Conservation (phyloP, 2,113 vertebrate genomes). For the Thamnaconus septentrionalis region DNA sequence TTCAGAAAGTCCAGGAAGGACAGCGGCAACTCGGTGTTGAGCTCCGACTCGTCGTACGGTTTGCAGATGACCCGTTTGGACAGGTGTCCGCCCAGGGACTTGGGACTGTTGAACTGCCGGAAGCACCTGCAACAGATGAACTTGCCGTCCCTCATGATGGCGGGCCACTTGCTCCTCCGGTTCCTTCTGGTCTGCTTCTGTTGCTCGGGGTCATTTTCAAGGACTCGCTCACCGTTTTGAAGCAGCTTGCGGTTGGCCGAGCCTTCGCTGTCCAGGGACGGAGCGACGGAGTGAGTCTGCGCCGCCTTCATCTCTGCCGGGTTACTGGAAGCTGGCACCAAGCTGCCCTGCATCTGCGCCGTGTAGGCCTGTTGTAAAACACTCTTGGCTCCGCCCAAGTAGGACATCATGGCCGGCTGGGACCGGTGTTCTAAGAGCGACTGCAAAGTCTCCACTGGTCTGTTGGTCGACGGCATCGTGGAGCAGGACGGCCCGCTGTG, state of each 20-base stretch:
- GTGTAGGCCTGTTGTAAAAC: slow-evolving; percentile 77
- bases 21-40: slow-evolving; percentile 81
- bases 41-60: slow-evolving; percentile 84
- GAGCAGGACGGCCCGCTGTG: slow-evolving; percentile 69
- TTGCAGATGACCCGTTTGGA: slow-evolving; percentile 91
- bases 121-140: slow-evolving; percentile 93
- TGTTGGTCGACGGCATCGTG: slow-evolving; percentile 72
- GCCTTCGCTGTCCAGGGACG: slow-evolving; percentile 55
- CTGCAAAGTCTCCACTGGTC: slow-evolving; percentile 69
- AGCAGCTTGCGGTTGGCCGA: slow-evolving; percentile 10
- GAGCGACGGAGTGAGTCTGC: slow-evolving; percentile 36
- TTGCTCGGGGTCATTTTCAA: slow-evolving; percentile 64
- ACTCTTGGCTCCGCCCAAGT: slow-evolving; percentile 74
- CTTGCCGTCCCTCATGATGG: slow-evolving; percentile 91
- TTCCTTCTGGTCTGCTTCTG: slow-evolving; percentile 81
- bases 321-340: slow-evolving; percentile 66
- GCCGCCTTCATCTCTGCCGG: slow-evolving; percentile 63
- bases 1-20: slow-evolving; percentile 90
- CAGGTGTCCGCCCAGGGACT: slow-evolving; percentile 94
- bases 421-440: slow-evolving; percentile 75
- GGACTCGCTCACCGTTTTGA: slow-evolving; percentile 25
- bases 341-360: slow-evolving; percentile 75
- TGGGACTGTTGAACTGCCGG: slow-evolving; percentile 87
- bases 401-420: slow-evolving; percentile 79
- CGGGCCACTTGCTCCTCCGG: slow-evolving; percentile 91